phyloP scores from a whole-genome alignment of 1,140 invertebrate species.

The Bombyx mandarina region DNA sequence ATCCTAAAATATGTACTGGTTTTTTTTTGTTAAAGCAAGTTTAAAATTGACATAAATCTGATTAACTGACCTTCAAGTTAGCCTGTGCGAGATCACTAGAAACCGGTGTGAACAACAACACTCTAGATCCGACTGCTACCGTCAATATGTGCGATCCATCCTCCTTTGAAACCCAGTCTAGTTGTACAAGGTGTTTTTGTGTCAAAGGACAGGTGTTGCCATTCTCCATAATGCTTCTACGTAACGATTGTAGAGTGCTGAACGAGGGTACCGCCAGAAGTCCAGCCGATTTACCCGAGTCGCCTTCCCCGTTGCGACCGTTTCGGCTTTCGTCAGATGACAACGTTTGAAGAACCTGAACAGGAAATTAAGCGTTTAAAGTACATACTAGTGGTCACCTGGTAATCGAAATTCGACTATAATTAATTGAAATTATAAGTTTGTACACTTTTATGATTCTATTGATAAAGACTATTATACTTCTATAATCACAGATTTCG shows the following conservation, averaged over 20 bases:
- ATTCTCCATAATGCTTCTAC: constrained; percentile 91
- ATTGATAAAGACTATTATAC: no score
- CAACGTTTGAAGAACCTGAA: constrained; percentile 72
- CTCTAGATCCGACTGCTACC: constrained; percentile 94
- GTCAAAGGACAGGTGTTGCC: constrained; percentile 91
- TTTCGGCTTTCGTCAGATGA: constrained; percentile 74
- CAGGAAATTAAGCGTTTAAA: neutral
- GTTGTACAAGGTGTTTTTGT: constrained; percentile 90
- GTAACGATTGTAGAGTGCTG: constrained; percentile 90
- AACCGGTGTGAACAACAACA: constrained; percentile 87
- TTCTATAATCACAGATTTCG: no score
- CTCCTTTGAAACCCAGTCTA: constrained; percentile 99
- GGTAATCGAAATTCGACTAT: no score
- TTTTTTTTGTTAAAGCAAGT: neutral
- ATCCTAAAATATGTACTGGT: neutral
- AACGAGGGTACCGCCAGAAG: constrained; percentile 92
- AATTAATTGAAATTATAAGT: no score
- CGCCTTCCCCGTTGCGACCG: constrained; percentile 70
- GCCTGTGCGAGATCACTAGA: constrained; percentile 92
- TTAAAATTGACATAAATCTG: neutral
- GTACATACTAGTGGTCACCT: no score
- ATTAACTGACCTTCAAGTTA: constrained; percentile 79
- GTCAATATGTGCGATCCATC: constrained; percentile 98
- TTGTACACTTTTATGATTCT: no score
- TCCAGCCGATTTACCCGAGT: constrained; percentile 71